A percentile compares a stretch with the other conserved stretches of the same genome.
Conservation (phyloP, 2,113 vertebrate species). For the Clarias gariepinus region DNA sequence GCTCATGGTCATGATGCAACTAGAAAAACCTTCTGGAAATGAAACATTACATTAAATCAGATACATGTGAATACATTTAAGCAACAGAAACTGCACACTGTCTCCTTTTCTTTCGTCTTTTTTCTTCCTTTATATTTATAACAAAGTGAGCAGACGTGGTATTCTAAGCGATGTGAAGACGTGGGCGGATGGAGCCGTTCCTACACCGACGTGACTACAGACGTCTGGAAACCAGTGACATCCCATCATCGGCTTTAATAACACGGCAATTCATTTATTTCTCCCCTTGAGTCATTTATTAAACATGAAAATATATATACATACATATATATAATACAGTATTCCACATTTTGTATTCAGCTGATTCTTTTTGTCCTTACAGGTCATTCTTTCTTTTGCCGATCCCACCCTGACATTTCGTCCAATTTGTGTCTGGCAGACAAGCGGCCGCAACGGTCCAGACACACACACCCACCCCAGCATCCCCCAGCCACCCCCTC, state of each 20-base stretch:
- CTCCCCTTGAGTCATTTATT: not conserved
- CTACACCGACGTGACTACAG: not conserved
- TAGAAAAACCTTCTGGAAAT: not conserved
- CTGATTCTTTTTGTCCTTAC: not conserved
- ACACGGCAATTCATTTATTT: not conserved
- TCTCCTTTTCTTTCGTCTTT: not conserved
- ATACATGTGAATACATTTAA: not conserved
- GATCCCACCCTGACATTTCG: not conserved
- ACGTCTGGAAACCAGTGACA: slow-evolving; percentile 15
- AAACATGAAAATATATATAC: not conserved
- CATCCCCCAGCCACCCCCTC: not conserved
- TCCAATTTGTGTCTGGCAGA: slow-evolving; percentile 49
- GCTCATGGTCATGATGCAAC: too few relatives aligned
- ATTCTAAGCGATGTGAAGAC: not conserved
- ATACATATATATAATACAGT: too few relatives aligned
- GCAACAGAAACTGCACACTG: not conserved
- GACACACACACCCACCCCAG: not conserved
- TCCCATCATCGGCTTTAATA: not conserved
- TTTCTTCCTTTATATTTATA: not conserved
- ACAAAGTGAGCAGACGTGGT: not conserved
- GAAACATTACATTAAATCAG: not conserved
- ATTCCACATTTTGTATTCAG: not conserved
- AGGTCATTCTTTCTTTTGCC: not conserved
- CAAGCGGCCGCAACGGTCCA: slow-evolving; percentile 30
- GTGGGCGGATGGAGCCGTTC: not conserved